Conservation (phyloP, 2,797 vertebrate species). For the Lagodon rhomboides region DNA sequence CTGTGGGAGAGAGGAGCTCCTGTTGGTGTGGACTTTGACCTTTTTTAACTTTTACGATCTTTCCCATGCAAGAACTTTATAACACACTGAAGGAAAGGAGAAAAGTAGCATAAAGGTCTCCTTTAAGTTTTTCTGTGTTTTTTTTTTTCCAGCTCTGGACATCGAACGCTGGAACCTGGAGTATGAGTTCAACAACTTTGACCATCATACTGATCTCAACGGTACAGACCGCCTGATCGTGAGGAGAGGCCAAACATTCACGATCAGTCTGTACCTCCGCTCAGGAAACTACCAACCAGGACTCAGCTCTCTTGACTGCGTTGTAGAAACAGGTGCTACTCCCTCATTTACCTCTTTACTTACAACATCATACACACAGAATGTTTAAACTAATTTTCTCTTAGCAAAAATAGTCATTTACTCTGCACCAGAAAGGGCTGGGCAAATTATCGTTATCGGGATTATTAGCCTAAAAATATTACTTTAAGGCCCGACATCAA, state of each 20-base stretch:
- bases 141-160: slow-evolving; percentile 83
- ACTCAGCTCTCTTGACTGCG: slow-evolving; percentile 85
- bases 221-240: slow-evolving; percentile 88
- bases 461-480: no score
- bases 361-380: neutral
- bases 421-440: neutral
- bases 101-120: no score
- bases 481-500: no score
- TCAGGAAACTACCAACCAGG: slow-evolving; percentile 86
- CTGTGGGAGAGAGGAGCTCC: no score
- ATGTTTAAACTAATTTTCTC: neutral
- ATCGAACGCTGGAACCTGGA: slow-evolving; percentile 88
- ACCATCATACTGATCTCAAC: slow-evolving; percentile 89
- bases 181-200: slow-evolving; percentile 87
- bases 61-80: no score
- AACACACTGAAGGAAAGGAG: no score
- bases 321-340: slow-evolving; percentile 88
- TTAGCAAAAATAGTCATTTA: neutral
- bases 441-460: no score
- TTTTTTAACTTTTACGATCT: no score
- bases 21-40: no score
- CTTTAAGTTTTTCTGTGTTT: neutral
- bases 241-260: slow-evolving; percentile 91
- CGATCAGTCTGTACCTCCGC: slow-evolving; percentile 86
- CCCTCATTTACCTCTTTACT: neutral